These are phyloP conservation scores for Tetragonisca angustula DNA, from an alignment of 2,888 invertebrate genomes.

Conservation along the genomic window DNA sequence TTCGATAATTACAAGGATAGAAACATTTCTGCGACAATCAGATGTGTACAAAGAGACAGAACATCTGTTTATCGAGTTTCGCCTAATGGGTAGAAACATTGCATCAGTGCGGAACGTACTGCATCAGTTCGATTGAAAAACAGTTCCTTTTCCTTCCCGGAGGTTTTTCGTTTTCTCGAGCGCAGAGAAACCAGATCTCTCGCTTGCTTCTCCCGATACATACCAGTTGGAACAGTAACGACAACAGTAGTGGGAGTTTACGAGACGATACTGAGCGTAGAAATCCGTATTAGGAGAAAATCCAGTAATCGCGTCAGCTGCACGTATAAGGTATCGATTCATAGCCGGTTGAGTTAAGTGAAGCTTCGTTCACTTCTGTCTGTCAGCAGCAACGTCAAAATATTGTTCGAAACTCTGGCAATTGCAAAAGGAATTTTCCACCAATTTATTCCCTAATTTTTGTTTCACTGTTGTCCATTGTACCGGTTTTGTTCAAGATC, in stretches of 20 bases:
- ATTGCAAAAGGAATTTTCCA: not conserved
- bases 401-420: not conserved
- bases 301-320: constrained; percentile 74
- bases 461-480: not conserved
- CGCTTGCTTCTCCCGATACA: constrained; percentile 39
- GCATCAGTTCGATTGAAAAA: not conserved
- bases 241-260: constrained; percentile 55
- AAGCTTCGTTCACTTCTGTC: constrained; percentile 2
- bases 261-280: constrained; percentile 68
- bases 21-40: no score
- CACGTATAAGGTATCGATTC: constrained; percentile 77
- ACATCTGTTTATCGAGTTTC: not conserved
- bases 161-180: constrained; percentile 33
- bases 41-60: not conserved
- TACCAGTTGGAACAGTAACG: constrained; percentile 9
- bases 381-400: constrained; percentile 26
- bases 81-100: not conserved
- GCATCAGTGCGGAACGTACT: not conserved
- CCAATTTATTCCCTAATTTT: no score
- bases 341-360: constrained; percentile 50
- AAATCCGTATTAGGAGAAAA: constrained; percentile 78
- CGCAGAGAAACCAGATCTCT: constrained; percentile 52
- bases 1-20: no score
- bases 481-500: no score
- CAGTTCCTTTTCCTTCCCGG: constrained; percentile 28